Evolutionary conservation across 2,113 vertebrate genomes (phyloP), one percentile per base, ranked within the genome.

Genomic region (Halichoerus grypus): DNA sequence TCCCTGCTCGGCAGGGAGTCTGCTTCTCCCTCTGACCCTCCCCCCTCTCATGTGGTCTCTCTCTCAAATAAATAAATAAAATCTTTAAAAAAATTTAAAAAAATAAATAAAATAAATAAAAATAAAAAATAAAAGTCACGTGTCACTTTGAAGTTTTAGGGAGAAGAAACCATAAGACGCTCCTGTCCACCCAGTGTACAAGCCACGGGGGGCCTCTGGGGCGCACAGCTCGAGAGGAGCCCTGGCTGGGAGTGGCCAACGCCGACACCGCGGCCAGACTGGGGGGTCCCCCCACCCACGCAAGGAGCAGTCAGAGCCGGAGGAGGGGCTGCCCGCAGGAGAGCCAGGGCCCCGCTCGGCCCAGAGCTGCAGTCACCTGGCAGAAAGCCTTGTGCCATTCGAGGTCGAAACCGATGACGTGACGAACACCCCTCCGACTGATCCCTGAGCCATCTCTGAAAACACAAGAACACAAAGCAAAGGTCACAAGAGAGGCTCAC

Each of bases 371-470:
- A 65, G 86, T 99, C 97, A 99, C 99, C 99, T 99, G 98, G 99
- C 98, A 88, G 99, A 99, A 98, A 99, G 99, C 97, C 99, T 99
- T 49, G 99, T 99, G 98, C 99, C 99, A 26, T 99, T 99, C 92
- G 99, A 99, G 39, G 99, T 99, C 55, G 99, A 99, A 31, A 99
- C 99, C 90, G 99, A 99, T 3, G 99, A 98, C 6, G 99, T 98
- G 98, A 99, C 99, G 98, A 99, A 99, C 71, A 99, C 99, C 85
- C 99, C 99, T 98, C 99, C 99, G 97, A 99, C 99, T 88, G 99
- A 99, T 96, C 99, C 99, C 98, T 99, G 99, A 98, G 99, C 99
- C 99, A 99, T 99, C 98, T 99, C 99, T 99, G 98, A 93, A 96
- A 97, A 97, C 0, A 31, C 94, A 97, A 85, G 55, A 69, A 36